Base-by-base conservation (phyloP, 2,888 invertebrate genomes). In the Drosophila tanythrix region DNA sequence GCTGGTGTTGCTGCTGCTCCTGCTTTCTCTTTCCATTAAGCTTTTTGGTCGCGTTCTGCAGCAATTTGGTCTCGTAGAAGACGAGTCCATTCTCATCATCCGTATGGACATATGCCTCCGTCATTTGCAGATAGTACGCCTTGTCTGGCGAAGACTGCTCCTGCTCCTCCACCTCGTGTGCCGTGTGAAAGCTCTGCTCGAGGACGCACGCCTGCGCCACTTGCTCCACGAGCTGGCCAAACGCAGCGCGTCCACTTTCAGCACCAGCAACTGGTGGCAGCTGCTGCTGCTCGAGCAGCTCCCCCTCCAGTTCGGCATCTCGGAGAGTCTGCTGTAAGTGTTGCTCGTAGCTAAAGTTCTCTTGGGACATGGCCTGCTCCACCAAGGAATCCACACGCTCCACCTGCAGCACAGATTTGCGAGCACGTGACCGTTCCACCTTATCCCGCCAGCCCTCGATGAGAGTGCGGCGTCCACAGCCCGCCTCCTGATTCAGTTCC, bases 51-150 rank as follows among this genome's bases (percentile, higher is more conserved):
- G 74, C 68, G 70, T 90, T 92, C 63, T 88, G 92, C 3, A 91
- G 70, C 13, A 92, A 56, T 58, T 92, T 92, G 1, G 91, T 92
- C 56, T 92, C 97, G 78, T 95, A 94, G 52, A 97, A 94, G 6
- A 95, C 94, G 0, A 97, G 94, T 55, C 96, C 95, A 82, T 96
- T 95, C 55, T 96, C 95, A 64, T 94, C 93, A 89, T 97, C 97
- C 33, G 95, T 95, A 88, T 97, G 96, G 59, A 95, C 96, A 86
- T 96, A 97, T 73, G 96, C 95, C 85, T 97, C 96, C 3, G 95
- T 94, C 56, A 96, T 94, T 80, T 93, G 93, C 38, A 92, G 75
- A 65, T 92, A 90, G 52, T 88, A 92, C 13, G 91, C 89, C 50
- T 81, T 78, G 10, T 80, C 66, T 31, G 1, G 51, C 15, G 15